Conservation (phyloP, 2,888 invertebrate species). For the Agrotis ipsilon region DNA sequence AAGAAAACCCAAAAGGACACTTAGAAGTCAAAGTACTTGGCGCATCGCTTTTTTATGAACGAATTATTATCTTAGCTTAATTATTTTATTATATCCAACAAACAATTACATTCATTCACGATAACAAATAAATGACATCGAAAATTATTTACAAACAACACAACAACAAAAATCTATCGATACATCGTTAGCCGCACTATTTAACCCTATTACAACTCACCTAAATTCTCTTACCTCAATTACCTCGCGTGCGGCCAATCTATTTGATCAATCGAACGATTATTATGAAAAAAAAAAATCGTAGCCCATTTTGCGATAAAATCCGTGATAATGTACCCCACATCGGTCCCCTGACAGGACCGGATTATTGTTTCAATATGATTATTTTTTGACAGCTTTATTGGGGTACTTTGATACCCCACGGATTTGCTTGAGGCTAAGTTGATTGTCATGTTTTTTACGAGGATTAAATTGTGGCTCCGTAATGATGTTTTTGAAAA, state of each 20-base stretch:
- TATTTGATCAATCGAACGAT: slow-evolving; percentile 51
- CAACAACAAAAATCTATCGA: slow-evolving; percentile 13
- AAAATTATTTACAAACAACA: slow-evolving; percentile 12
- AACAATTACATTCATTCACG: not conserved
- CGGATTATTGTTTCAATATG: slow-evolving; percentile 57
- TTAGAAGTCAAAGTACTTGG: no score
- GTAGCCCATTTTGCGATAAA: slow-evolving; percentile 57
- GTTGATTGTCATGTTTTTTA: slow-evolving; percentile 34
- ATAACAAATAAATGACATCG: not conserved
- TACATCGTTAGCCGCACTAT: slow-evolving; percentile 30
- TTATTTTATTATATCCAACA: no score
- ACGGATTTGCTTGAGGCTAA: slow-evolving; percentile 6
- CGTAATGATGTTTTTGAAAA: not conserved
- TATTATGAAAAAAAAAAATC: slow-evolving; percentile 55
- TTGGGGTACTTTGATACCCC: slow-evolving; percentile 33
- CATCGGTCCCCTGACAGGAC: slow-evolving; percentile 38
- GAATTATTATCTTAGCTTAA: not conserved
- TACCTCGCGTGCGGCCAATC: slow-evolving; percentile 54
- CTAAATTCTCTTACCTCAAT: slow-evolving; percentile 4
- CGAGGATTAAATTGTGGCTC: not conserved
- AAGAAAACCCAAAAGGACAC: no score
- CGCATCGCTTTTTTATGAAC: not conserved
- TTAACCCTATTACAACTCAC: slow-evolving; percentile 17
- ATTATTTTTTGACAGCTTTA: slow-evolving; percentile 59
- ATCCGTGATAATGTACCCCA: slow-evolving; percentile 61